These are phyloP conservation scores for Magallana angulata DNA, from an alignment of 1,140 invertebrate species.

Conservation along the genomic window DNA sequence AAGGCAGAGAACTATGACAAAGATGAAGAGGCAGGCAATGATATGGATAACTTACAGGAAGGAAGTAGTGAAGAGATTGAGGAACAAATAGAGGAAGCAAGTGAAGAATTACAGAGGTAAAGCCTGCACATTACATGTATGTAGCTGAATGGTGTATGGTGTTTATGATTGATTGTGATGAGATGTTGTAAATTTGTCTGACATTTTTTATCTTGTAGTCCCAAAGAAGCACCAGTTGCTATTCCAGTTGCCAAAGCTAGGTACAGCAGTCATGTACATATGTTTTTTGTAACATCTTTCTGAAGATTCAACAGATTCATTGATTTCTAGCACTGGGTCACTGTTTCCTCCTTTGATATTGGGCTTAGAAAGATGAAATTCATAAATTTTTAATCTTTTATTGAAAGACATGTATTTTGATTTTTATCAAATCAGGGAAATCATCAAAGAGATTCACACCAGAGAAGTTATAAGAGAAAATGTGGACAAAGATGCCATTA, in stretches of 20 bases:
- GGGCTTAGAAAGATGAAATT: background rate
- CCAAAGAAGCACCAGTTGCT: conserved; percentile 55
- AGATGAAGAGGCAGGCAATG: conserved; percentile 43
- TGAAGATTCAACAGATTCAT: too few species aligned
- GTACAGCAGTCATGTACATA: background rate
- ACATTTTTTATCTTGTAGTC: conserved; percentile 44
- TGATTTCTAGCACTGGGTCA: too few species aligned
- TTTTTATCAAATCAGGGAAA: background rate
- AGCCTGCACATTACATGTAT: conserved; percentile 38
- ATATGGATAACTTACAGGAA: conserved; percentile 29
- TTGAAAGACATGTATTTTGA: background rate
- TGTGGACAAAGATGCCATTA: conserved; percentile 60
- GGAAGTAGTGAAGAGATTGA: conserved; percentile 59
- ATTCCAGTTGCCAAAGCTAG: conserved; percentile 14
- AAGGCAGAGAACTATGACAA: conserved; percentile 65
- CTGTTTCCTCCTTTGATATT: too few species aligned
- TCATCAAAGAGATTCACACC: conserved; percentile 59
- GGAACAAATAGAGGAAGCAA: conserved; percentile 62
- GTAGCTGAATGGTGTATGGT: background rate
- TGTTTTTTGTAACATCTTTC: too few species aligned
- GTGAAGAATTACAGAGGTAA: conserved; percentile 58
- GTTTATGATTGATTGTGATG: background rate
- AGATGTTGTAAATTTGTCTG: background rate
- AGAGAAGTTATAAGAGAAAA: conserved; percentile 64
- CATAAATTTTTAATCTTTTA: background rate